phyloP scores from a whole-genome alignment of 2,113 vertebrate species.

The Furnarius figulus region DNA sequence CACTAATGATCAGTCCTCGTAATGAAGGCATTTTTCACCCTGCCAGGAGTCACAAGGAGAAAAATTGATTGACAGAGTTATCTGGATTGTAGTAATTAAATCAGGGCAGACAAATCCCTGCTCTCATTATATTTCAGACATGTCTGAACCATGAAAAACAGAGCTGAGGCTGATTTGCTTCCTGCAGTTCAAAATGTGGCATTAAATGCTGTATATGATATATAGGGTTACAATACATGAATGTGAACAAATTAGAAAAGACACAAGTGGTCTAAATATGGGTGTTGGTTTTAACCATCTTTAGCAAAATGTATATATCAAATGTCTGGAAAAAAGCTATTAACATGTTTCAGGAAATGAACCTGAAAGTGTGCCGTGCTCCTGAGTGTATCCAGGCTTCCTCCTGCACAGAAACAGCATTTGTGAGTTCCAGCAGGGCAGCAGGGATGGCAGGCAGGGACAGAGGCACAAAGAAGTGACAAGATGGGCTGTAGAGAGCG shows the following conservation, averaged over 20 bases:
- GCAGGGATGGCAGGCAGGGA: background rate
- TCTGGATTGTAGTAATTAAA: slow-evolving; percentile 75
- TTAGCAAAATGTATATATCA: background rate
- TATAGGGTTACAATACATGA: background rate
- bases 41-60: slow-evolving; percentile 71
- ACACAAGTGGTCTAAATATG: background rate
- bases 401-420: background rate
- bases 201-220: background rate
- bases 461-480: background rate
- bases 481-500: rapidly evolving
- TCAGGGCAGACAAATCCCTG: slow-evolving; percentile 73
- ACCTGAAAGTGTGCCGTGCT: background rate
- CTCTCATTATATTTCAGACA: slow-evolving; percentile 73
- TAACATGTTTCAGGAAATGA: background rate
- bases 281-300: background rate
- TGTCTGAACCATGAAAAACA: slow-evolving; percentile 67
- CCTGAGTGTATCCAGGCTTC: background rate
- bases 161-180: slow-evolving; percentile 59
- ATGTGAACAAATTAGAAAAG: slow-evolving; percentile 8
- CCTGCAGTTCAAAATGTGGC: slow-evolving; percentile 31
- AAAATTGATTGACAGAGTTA: slow-evolving; percentile 77
- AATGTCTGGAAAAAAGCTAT: background rate
- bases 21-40: slow-evolving; percentile 76
- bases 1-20: slow-evolving; percentile 72
- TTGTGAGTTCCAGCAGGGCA: background rate